Evolutionary conservation across 2,113 vertebrate species (phyloP).

Genomic region (Dasyurus viverrinus): DNA sequence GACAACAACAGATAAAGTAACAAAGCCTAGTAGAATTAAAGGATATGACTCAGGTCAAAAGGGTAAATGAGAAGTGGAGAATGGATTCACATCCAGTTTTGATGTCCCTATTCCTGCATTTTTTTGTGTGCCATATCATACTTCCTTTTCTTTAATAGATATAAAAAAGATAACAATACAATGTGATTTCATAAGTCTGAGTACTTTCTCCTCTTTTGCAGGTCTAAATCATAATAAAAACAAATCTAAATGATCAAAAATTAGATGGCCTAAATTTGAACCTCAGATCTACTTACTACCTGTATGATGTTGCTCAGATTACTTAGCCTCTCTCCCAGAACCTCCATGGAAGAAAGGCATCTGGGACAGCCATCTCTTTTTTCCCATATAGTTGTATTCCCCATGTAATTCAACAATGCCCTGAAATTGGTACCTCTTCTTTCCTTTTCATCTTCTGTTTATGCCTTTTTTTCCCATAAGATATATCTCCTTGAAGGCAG

Average conservation of each 20-base stretch:
- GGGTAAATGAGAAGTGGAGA: background rate
- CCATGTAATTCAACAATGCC: no score
- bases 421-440: no score
- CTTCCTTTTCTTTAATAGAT: background rate
- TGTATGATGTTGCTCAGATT: no score
- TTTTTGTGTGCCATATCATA: background rate
- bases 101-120: background rate
- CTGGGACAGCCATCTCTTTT: no score
- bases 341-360: no score
- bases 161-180: background rate
- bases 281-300: background rate
- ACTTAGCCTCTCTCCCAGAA: no score
- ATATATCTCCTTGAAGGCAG: no score
- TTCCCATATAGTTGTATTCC: no score
- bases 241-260: background rate
- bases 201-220: background rate
- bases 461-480: no score
- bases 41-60: background rate
- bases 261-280: background rate
- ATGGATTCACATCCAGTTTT: background rate
- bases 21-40: background rate
- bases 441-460: no score
- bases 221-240: background rate
- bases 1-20: background rate
- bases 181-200: background rate